A percentile compares a stretch with the other conserved stretches of the same genome.
Conservation (phyloP, 1,140 invertebrate species). For the Heterodera carotae region DNA sequence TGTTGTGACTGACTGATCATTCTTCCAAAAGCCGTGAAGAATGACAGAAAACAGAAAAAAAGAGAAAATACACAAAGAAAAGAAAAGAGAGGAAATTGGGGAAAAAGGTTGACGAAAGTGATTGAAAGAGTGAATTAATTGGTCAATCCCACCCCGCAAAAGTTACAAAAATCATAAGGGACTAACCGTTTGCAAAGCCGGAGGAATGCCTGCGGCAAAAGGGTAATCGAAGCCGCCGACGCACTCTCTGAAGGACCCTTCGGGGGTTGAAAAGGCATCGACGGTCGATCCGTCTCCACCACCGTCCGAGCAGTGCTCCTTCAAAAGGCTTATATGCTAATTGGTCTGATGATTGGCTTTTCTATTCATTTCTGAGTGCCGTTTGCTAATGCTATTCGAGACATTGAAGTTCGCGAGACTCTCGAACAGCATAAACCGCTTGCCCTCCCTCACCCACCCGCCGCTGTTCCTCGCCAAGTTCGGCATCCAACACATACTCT, state of each 20-base stretch:
- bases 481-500: slow-evolving; percentile 32
- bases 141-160: too few species aligned
- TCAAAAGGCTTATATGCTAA: background rate
- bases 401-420: too few species aligned
- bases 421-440: too few species aligned
- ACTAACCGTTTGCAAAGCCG: background rate
- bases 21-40: slow-evolving; percentile 19
- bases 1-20: slow-evolving; percentile 5
- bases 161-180: background rate
- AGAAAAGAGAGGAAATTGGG: background rate
- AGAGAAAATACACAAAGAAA: background rate
- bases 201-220: background rate
- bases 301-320: background rate
- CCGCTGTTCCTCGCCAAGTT: background rate
- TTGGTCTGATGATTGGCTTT: background rate
- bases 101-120: slow-evolving; percentile 4
- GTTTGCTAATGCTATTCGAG: too few species aligned
- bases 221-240: background rate
- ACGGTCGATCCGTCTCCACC: background rate
- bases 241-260: background rate
- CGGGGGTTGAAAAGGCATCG: background rate
- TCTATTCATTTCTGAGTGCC: too few species aligned
- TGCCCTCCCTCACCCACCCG: background rate
- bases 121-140: too few species aligned
- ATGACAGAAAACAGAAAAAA: background rate